These are phyloP conservation scores for Amphiura filiformis DNA, from an alignment of 35 echinoderm and acorn worm species.

Conservation along the genomic window DNA sequence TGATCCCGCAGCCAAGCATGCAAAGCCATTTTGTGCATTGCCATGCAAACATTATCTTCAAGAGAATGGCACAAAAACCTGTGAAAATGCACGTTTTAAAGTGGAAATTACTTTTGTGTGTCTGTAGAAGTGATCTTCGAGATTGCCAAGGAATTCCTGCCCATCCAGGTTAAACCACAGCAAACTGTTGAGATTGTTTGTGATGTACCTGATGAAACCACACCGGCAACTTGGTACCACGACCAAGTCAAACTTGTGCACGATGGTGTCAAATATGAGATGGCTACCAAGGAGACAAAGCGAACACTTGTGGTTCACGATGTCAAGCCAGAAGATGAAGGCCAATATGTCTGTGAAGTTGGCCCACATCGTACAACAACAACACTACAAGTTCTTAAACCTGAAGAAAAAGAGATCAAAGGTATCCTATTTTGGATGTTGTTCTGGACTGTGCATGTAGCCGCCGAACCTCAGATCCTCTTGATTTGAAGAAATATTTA, in stretches of 20 bases:
- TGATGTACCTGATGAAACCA: neutral
- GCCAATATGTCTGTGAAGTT: slow-evolving; percentile 20
- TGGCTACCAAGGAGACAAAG: neutral
- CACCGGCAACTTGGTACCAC: neutral
- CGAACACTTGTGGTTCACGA: slow-evolving; percentile 16
- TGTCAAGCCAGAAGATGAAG: slow-evolving; percentile 30
- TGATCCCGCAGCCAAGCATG: too few relatives aligned
- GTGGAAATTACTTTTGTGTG: too few relatives aligned
- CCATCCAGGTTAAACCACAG: neutral
- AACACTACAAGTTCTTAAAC: too few relatives aligned
- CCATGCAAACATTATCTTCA: too few relatives aligned
- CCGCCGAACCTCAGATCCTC: too few relatives aligned
- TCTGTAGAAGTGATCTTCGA: neutral
- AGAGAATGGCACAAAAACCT: too few relatives aligned
- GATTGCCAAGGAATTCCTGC: neutral
- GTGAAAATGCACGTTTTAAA: too few relatives aligned
- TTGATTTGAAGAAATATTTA: too few relatives aligned
- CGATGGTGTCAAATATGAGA: slow-evolving; percentile 25
- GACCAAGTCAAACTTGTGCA: slow-evolving; percentile 9
- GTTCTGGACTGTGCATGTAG: too few relatives aligned
- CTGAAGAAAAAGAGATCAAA: too few relatives aligned
- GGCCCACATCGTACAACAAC: neutral
- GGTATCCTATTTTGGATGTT: too few relatives aligned
- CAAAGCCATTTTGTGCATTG: too few relatives aligned
- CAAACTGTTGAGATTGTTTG: neutral